Percentiles rank a stretch among this genome's conserved stretches.
phyloP scores from a whole-genome alignment of 2,797 vertebrate genomes.

The Chelmon rostratus region DNA sequence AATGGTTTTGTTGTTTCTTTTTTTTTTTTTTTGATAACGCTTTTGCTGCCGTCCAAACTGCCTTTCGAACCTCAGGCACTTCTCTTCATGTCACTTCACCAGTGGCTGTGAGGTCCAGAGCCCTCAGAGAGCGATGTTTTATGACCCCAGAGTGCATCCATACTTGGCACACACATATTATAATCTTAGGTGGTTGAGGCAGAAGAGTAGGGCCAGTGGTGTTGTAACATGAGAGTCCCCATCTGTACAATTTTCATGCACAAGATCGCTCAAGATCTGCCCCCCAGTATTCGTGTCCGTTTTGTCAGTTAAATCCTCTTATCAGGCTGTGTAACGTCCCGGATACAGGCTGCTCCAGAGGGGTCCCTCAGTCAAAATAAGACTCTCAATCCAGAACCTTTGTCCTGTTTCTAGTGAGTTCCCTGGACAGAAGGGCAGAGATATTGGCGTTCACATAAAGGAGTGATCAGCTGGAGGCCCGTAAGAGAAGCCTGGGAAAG shows the following conservation, averaged over 20 bases:
- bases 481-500: slow-evolving; percentile 89
- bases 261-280: slow-evolving; percentile 25
- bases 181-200: slow-evolving; percentile 45
- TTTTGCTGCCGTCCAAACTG: slow-evolving; percentile 39
- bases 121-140: slow-evolving; percentile 26
- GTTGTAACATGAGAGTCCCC: slow-evolving; percentile 50
- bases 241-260: slow-evolving; percentile 54
- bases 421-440: background rate
- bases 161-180: slow-evolving; percentile 76
- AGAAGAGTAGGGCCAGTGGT: slow-evolving; percentile 41
- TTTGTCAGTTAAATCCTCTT: slow-evolving; percentile 36
- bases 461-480: slow-evolving; percentile 77
- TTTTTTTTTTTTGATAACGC: slow-evolving; percentile 32
- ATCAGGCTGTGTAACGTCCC: slow-evolving; percentile 11
- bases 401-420: slow-evolving; percentile 8
- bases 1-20: slow-evolving; percentile 12
- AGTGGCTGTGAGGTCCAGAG: slow-evolving; percentile 27
- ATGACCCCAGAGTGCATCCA: slow-evolving; percentile 42
- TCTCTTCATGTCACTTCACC: slow-evolving; percentile 61
- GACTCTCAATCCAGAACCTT: slow-evolving; percentile 19
- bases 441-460: slow-evolving; percentile 77
- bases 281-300: background rate
- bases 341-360: background rate
- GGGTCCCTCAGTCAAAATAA: slow-evolving; percentile 46
- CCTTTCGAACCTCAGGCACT: slow-evolving; percentile 81